These are phyloP conservation scores for Perccottus glenii DNA, from an alignment of 2,113 vertebrate genomes.

Conservation along the genomic window DNA sequence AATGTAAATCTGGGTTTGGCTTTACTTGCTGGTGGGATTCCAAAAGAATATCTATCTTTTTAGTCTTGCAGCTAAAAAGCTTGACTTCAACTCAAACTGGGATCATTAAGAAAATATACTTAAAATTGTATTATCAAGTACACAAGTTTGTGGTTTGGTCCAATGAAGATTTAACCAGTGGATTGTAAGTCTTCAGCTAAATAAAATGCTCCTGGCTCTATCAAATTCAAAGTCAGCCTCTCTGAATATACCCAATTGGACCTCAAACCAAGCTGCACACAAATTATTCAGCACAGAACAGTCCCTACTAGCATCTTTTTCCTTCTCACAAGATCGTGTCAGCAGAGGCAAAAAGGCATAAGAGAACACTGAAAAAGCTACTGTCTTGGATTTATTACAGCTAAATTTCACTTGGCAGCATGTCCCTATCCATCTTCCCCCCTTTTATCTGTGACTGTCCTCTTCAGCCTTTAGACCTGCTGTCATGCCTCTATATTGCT, in stretches of 20 bases:
- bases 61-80: not conserved
- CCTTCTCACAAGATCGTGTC: conserved; percentile 67
- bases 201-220: not conserved
- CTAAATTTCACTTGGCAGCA: conserved; percentile 43
- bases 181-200: not conserved
- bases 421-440: conserved; percentile 41
- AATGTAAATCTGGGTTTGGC: conserved; percentile 5
- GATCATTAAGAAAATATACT: not conserved
- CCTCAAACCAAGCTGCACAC: conserved; percentile 69
- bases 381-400: conserved; percentile 56
- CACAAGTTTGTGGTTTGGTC: not conserved
- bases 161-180: no score
- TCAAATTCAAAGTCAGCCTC: conserved; percentile 21
- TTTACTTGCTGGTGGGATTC: not conserved
- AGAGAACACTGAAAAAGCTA: conserved; percentile 46
- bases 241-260: conserved; percentile 64
- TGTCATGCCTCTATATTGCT: conserved; percentile 50
- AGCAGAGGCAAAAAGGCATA: conserved; percentile 62
- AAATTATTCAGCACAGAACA: conserved; percentile 55
- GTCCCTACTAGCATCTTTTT: conserved; percentile 43
- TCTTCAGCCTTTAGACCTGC: conserved; percentile 39
- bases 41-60: not conserved
- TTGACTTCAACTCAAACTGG: not conserved
- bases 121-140: not conserved
- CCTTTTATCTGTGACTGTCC: conserved; percentile 32